Percentiles rank a stretch among this genome's conserved stretches.
phyloP scores from a whole-genome alignment of 2,797 vertebrate genomes.

The Pelochelys cantorii region DNA sequence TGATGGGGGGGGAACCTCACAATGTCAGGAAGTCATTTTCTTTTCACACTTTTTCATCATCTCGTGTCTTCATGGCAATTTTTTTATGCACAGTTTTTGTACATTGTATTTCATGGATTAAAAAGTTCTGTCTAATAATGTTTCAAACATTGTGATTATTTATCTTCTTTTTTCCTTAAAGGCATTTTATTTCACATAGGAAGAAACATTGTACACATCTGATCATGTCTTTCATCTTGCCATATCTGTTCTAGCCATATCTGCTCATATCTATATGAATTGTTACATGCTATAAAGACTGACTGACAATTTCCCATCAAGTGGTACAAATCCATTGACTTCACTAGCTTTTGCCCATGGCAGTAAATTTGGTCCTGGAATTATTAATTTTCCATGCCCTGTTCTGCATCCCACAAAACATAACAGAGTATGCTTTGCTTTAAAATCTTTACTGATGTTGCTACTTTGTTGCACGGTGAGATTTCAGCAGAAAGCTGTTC shows the following conservation, averaged over 20 bases:
- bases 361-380: background rate
- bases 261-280: background rate
- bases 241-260: background rate
- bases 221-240: background rate
- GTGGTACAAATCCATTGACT: background rate
- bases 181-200: background rate
- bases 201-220: background rate
- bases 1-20: accelerated
- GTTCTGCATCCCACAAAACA: background rate
- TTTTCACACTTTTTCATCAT: background rate
- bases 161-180: background rate
- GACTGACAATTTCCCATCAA: background rate
- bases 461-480: background rate
- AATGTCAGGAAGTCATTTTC: background rate
- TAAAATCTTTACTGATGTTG: background rate
- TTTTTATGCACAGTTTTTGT: background rate
- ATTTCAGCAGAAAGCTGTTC: background rate
- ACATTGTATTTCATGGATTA: background rate
- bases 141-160: background rate
- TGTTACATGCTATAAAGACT: accelerated
- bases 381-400: background rate
- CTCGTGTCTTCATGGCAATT: background rate
- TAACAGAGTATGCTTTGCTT: background rate
- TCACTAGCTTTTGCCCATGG: background rate
- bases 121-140: background rate